A percentile compares a stretch with the other conserved stretches of the same genome.
Evolutionary conservation across 2,113 vertebrate genomes (phyloP).

Genomic region (Trochalopteron elliotii): DNA sequence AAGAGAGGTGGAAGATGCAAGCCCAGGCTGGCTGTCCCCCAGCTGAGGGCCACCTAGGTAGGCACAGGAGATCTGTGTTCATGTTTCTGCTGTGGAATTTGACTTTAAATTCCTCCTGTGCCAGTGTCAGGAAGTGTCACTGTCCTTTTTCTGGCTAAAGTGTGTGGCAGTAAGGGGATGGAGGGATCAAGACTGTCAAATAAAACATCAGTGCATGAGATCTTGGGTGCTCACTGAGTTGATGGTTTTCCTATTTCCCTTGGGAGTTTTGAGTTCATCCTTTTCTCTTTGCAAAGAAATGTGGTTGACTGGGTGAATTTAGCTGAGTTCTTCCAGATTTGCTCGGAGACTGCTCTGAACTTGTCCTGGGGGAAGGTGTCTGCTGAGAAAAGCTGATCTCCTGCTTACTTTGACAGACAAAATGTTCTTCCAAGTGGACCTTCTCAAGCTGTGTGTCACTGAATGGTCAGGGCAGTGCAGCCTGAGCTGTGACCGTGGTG

Average conservation of each 20-base stretch:
- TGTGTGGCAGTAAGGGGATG: not conserved
- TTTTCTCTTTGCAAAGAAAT: not conserved
- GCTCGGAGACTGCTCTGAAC: not conserved
- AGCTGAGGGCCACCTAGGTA: slow-evolving; percentile 33
- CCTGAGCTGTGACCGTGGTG: fast-evolving
- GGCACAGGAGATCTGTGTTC: not conserved
- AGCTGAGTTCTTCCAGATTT: not conserved
- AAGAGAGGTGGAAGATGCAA: not conserved
- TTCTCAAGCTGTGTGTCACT: not conserved
- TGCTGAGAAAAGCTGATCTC: not conserved
- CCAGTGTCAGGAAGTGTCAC: not conserved
- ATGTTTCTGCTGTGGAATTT: not conserved
- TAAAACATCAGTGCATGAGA: not conserved
- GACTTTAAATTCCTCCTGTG: not conserved
- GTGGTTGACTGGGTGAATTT: not conserved
- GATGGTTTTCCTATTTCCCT: not conserved
- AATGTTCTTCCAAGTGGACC: not conserved
- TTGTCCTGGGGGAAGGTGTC: not conserved
- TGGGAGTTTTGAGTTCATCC: not conserved
- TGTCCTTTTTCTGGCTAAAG: not conserved
- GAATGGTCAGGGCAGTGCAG: not conserved
- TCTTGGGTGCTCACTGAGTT: not conserved
- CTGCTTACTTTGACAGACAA: not conserved
- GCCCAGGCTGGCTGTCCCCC: not conserved
- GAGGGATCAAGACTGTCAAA: not conserved